phyloP scores from a whole-genome alignment of 2,888 invertebrate species.

The Neocrepidodera transversa region DNA sequence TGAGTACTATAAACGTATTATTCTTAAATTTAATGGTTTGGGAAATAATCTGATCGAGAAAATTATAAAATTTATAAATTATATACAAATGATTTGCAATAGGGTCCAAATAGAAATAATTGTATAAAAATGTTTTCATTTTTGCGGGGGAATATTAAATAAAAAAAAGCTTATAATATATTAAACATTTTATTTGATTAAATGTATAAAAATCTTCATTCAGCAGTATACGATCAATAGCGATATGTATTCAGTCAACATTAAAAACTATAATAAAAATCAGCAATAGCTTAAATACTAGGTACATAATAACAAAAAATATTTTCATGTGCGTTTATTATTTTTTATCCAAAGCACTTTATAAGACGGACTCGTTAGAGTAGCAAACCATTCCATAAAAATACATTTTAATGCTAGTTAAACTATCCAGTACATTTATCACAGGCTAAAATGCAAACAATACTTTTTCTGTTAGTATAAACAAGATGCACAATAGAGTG shows the following conservation, averaged over 20 bases:
- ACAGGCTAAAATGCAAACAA: slow-evolving; percentile 30
- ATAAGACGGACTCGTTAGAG: slow-evolving; percentile 7
- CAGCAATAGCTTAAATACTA: slow-evolving; percentile 38
- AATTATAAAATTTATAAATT: no score
- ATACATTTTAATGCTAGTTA: slow-evolving; percentile 10
- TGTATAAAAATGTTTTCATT: no score
- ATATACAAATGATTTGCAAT: no score
- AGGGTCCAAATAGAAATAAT: no score
- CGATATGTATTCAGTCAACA: slow-evolving; percentile 48
- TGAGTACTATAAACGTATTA: no score
- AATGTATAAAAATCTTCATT: slow-evolving; percentile 37
- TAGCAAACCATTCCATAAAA: slow-evolving; percentile 14
- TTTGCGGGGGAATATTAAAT: no score
- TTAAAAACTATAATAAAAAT: slow-evolving; percentile 45
- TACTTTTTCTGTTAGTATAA: slow-evolving; percentile 16
- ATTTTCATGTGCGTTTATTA: slow-evolving; percentile 33
- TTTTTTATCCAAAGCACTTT: slow-evolving; percentile 12
- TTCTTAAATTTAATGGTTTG: no score
- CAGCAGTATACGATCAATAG: slow-evolving; percentile 48
- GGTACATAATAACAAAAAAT: slow-evolving; percentile 41
- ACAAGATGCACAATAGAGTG: neutral
- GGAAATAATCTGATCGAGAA: no score
- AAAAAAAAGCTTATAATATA: slow-evolving; percentile 2
- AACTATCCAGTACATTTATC: slow-evolving; percentile 26
- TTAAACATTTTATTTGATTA: slow-evolving; percentile 17